Evolutionary conservation across 2,113 vertebrate species (phyloP), one percentile per base, ranked within the genome.

Genomic region (Coptodon rendalli): DNA sequence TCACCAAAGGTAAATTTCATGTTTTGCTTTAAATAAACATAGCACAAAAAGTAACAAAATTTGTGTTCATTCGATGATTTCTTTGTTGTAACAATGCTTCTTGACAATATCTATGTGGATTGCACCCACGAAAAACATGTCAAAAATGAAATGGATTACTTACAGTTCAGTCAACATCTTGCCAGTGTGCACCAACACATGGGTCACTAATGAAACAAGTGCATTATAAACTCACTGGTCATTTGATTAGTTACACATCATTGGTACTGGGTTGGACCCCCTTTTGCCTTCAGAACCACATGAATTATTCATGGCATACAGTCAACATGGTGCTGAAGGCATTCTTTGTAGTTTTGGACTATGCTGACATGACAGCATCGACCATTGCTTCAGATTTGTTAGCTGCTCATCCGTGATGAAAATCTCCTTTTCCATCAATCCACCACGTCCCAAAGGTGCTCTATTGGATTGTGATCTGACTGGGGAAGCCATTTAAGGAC

Each of bases 61-160:
- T 17, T 61, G 27, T 61, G 59, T 34, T 63, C 6, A 19, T 22
- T 40, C 0, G 6, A 68, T 22, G 4, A 68, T 14, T 40, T 22
- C 11, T 6, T 40, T 68, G 36, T 68, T 40, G 34, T 3, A 68
- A 68, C 36, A 40, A 68, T 22, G 63, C 34, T 68, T 68, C 34
- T 68, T 1, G 34, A 22, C 34, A 40, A 40, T 0, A 68, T 13
- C 19, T 22, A 68, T 40, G 63, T 1, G 0, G 63, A 22, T 5
- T 68, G 34, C 11, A 38, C 19, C 6, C 19, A 38, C 2, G 11
- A 68, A 68, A 43, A 68, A 68, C 12, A 9, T 22, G 36, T 68
- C 40, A n/a, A 66, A 68, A 68, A 24, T 17, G 6, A 16, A 45
- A 45, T 2, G 4, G 22, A 7, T 16, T 1, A 45, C 40, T 45